phyloP scores from a whole-genome alignment of 37 sponge, comb jelly and placozoan genomes.

The Tethya wilhelma region DNA sequence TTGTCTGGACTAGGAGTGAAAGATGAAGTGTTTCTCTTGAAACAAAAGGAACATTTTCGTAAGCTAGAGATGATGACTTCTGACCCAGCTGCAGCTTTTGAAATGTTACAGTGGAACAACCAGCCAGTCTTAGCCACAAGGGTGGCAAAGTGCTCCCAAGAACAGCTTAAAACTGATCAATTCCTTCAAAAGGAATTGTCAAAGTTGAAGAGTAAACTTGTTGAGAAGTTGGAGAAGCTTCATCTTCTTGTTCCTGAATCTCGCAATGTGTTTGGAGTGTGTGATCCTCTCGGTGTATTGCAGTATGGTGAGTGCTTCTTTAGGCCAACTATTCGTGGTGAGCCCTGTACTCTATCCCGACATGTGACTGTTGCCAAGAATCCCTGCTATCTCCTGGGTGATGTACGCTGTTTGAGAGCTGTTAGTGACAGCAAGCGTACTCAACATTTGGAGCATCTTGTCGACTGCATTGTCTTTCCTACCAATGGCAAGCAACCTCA shows the following conservation, averaged over 20 bases:
- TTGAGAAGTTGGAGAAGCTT: constrained; percentile 69
- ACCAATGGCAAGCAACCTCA: constrained; percentile 74
- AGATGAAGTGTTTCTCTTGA: constrained; percentile 61
- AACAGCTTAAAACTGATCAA: constrained; percentile 8
- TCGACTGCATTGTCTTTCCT: constrained; percentile 88
- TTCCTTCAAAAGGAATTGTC: constrained; percentile 19
- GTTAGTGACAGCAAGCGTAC: too few relatives aligned
- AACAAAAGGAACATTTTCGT: constrained; percentile 53
- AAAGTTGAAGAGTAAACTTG: constrained; percentile 26
- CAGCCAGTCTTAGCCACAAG: constrained; percentile 50
- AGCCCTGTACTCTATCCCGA: constrained; percentile 41
- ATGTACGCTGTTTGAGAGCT: constrained; percentile 67
- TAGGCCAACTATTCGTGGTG: constrained; percentile 55
- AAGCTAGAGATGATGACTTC: constrained; percentile 38
- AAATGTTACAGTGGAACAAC: constrained; percentile 51
- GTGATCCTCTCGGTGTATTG: constrained; percentile 64
- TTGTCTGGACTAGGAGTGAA: constrained; percentile 77
- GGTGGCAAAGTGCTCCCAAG: constrained; percentile 2
- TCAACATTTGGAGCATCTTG: constrained; percentile 52
- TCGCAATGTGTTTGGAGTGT: constrained; percentile 84
- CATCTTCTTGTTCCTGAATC: constrained; percentile 70
- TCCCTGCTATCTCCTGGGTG: constrained; percentile 82
- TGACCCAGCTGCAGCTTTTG: constrained; percentile 54
- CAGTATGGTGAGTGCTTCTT: constrained; percentile 83
- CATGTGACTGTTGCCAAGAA: constrained; percentile 67